Evolutionary conservation across 2,888 invertebrate species (phyloP).

Genomic region (Erebia palarica): DNA sequence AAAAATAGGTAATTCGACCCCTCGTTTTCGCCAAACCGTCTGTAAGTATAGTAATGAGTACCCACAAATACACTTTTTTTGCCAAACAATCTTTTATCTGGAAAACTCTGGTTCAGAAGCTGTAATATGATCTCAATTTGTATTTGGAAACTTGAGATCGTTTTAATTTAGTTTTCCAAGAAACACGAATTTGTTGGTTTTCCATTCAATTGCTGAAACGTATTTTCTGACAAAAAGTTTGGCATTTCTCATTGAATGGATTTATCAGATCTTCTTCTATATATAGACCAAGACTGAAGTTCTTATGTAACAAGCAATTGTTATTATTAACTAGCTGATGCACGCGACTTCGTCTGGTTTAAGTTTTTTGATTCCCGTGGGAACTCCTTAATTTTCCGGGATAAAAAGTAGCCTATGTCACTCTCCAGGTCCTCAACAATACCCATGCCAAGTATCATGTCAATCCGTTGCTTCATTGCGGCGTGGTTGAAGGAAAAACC

Average conservation of each 20-base stretch:
- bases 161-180: constrained; percentile 13
- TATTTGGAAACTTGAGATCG: constrained; percentile 5
- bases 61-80: constrained; percentile 1
- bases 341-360: too few relatives aligned
- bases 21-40: neutral
- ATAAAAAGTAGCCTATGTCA: too few relatives aligned
- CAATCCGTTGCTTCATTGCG: too few relatives aligned
- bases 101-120: constrained; percentile 23
- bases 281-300: neutral
- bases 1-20: neutral
- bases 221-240: neutral
- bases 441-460: too few relatives aligned
- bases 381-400: too few relatives aligned
- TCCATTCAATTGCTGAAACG: neutral
- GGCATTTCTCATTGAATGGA: neutral
- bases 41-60: neutral
- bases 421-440: too few relatives aligned
- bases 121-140: constrained; percentile 28
- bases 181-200: constrained; percentile 7
- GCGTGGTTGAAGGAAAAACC: too few relatives aligned
- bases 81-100: constrained; percentile 2
- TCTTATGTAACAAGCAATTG: too few relatives aligned
- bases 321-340: too few relatives aligned
- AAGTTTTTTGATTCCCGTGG: too few relatives aligned
- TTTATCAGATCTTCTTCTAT: neutral